These are phyloP conservation scores for Phalera bucephala DNA, from an alignment of 2,888 invertebrate species.

Conservation along the genomic window DNA sequence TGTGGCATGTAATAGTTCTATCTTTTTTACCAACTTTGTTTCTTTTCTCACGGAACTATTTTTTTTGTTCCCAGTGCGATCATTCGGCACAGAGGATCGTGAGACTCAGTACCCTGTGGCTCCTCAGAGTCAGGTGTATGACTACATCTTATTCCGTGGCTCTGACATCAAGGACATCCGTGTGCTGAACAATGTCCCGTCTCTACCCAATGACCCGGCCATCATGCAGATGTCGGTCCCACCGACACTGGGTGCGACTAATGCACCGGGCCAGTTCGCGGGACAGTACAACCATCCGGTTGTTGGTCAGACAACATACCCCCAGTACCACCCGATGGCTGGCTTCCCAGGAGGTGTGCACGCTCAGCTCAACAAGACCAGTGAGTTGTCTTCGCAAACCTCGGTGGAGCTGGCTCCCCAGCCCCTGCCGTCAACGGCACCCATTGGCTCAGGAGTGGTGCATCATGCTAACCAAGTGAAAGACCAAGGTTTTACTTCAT, in stretches of 20 bases:
- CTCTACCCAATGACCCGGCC: constrained; percentile 98
- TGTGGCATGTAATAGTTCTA: too few relatives aligned
- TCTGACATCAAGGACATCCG: constrained; percentile 99
- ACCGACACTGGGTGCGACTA: constrained; percentile 85
- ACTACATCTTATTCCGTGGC: constrained; percentile 98
- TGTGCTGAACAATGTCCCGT: constrained; percentile 94
- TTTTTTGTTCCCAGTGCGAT: constrained; percentile 90
- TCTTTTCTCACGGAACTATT: too few relatives aligned
- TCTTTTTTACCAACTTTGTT: too few relatives aligned
- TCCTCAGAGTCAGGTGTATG: constrained; percentile 98
- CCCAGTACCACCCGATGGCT: constrained; percentile 77
- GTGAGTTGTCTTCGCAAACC: constrained; percentile 80
- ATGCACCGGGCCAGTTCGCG: constrained; percentile 83
- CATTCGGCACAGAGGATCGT: constrained; percentile 99
- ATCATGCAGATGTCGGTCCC: constrained; percentile 96
- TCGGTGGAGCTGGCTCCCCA: constrained; percentile 68
- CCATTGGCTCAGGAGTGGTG: constrained; percentile 72
- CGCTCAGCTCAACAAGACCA: constrained; percentile 74
- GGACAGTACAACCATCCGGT: constrained; percentile 88
- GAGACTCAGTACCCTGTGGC: constrained; percentile 97
- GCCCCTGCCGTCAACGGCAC: constrained; percentile 58
- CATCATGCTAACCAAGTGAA: constrained; percentile 79
- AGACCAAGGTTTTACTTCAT: constrained; percentile 80
- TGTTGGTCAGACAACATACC: constrained; percentile 83
- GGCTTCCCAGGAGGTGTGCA: constrained; percentile 77